These are phyloP conservation scores for Danio choprae DNA, from an alignment of 2,797 vertebrate species.

Conservation along the genomic window DNA sequence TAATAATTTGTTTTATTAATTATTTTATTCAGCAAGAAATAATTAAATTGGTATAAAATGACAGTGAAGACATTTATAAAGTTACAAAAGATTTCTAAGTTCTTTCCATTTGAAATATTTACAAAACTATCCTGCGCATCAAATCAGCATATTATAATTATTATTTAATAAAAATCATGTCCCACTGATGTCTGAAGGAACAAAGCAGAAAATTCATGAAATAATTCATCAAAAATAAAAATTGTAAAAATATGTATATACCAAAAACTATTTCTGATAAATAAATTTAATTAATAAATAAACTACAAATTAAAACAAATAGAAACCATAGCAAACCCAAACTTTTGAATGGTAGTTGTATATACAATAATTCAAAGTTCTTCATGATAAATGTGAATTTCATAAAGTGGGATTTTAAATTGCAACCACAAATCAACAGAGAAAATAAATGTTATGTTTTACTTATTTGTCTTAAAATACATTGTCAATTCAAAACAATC, in stretches of 20 bases:
- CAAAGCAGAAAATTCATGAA: background rate
- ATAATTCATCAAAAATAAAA: too few species aligned
- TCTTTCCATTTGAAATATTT: too few species aligned
- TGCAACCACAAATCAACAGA: background rate
- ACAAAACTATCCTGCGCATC: background rate
- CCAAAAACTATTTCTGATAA: too few species aligned
- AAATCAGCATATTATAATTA: background rate
- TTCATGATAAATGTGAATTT: slow-evolving; percentile 23
- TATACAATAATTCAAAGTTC: background rate
- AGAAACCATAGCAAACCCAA: background rate
- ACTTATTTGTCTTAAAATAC: background rate
- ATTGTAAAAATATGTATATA: too few species aligned
- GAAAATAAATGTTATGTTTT: slow-evolving; percentile 1
- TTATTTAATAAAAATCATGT: background rate
- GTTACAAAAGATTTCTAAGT: background rate
- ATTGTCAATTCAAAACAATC: too few species aligned
- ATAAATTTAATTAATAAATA: too few species aligned
- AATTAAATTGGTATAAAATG: too few species aligned
- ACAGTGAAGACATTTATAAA: background rate
- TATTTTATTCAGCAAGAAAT: background rate
- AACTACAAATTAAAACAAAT: too few species aligned
- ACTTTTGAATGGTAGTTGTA: background rate
- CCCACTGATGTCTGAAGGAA: background rate
- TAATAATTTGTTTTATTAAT: background rate
- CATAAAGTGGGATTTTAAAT: background rate